These are phyloP conservation scores for Cheilosia grossa DNA, from an alignment of 2,888 invertebrate species.

Conservation along the genomic window DNA sequence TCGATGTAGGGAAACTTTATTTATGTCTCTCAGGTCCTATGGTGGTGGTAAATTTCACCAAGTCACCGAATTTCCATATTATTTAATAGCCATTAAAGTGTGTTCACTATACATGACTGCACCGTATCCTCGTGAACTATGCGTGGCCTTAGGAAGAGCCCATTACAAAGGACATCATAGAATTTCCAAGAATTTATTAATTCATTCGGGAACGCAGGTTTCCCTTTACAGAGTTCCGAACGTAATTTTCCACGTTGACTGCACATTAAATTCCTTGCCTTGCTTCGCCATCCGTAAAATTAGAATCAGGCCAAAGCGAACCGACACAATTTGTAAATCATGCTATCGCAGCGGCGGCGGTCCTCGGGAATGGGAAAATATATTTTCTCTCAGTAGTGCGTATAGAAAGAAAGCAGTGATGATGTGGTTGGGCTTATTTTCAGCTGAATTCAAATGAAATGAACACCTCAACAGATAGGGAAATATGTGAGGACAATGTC, in stretches of 20 bases:
- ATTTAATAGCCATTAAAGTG: slow-evolving; percentile 5
- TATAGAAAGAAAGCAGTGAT: too few species aligned
- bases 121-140: slow-evolving; percentile 3
- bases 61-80: neutral
- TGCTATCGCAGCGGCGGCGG: neutral
- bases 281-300: slow-evolving; percentile 44
- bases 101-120: slow-evolving; percentile 18
- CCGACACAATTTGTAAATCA: slow-evolving; percentile 3
- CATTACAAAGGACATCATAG: neutral
- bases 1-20: too few species aligned
- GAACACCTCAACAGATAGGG: too few species aligned
- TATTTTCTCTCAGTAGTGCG: too few species aligned
- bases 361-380: neutral
- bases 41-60: neutral
- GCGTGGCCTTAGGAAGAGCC: neutral
- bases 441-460: too few species aligned
- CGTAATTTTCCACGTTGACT: slow-evolving; percentile 50
- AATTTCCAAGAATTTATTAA: slow-evolving; percentile 17
- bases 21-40: neutral
- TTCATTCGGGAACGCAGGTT: slow-evolving; percentile 10
- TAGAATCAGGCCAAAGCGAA: slow-evolving; percentile 24
- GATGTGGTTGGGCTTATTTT: too few species aligned
- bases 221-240: neutral
- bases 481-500: too few species aligned
- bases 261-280: slow-evolving; percentile 39